phyloP scores from a whole-genome alignment of 2,797 vertebrate genomes.

The Sebastes kiyomatsui region DNA sequence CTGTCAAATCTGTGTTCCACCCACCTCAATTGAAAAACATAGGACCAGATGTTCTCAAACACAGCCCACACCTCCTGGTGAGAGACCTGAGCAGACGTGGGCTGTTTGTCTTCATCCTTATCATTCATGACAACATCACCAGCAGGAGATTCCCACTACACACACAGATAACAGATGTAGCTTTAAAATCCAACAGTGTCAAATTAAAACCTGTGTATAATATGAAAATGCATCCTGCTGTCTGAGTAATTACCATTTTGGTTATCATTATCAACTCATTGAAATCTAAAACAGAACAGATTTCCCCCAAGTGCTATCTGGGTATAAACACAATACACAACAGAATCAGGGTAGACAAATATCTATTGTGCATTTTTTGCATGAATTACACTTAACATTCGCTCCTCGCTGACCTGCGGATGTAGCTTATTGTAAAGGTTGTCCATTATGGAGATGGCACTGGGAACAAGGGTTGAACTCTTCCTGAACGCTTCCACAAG shows the following conservation, averaged over 20 bases:
- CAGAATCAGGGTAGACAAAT: not conserved
- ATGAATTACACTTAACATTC: not conserved
- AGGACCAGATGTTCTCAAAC: conserved; percentile 90
- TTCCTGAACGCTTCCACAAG: conserved; percentile 68
- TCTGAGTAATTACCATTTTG: not conserved
- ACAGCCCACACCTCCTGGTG: conserved; percentile 89
- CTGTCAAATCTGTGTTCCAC: not conserved
- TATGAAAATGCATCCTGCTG: not conserved
- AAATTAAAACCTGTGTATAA: not conserved
- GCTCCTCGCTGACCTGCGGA: conserved; percentile 58
- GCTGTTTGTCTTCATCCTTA: conserved; percentile 55
- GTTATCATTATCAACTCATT: not conserved
- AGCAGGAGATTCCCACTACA: conserved; percentile 41
- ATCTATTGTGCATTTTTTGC: not conserved
- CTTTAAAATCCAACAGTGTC: not conserved
- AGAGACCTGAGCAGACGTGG: conserved; percentile 51
- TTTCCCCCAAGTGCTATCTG: not conserved
- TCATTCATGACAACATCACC: conserved; percentile 73
- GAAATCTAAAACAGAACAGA: not conserved
- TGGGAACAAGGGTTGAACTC: conserved; percentile 56
- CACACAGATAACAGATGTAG: not conserved
- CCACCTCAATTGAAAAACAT: conserved; percentile 87
- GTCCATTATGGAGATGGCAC: conserved; percentile 60
- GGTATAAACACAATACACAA: not conserved
- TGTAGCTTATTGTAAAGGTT: conserved; percentile 55